phyloP scores from a whole-genome alignment of 64 coral and sea anemone genomes.

The Orbicella faveolata region DNA sequence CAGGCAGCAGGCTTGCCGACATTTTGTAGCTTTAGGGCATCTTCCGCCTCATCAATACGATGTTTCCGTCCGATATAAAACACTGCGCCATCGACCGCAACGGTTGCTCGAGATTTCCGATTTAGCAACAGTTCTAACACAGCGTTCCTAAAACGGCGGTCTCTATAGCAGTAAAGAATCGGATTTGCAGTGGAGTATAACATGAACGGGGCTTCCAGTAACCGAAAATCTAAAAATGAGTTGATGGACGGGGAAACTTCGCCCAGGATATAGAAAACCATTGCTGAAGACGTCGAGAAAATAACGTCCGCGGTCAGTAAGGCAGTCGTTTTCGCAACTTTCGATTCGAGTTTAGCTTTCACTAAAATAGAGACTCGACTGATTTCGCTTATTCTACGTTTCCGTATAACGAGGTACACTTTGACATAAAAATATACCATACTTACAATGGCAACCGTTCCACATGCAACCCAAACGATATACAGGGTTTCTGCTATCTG shows the following conservation, averaged over 20 bases:
- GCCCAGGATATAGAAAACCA: neutral
- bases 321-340: neutral
- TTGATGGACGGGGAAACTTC: neutral
- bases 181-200: neutral
- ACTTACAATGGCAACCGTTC: neutral
- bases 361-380: neutral
- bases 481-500: neutral
- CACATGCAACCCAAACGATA: neutral
- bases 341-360: neutral
- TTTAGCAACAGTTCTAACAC: neutral
- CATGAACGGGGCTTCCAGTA: neutral
- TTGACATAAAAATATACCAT: neutral
- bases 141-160: neutral
- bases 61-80: too few relatives aligned
- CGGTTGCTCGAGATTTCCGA: neutral
- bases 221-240: neutral
- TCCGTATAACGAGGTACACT: neutral
- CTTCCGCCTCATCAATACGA: too few relatives aligned
- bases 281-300: neutral
- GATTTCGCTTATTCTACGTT: neutral
- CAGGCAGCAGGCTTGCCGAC: too few relatives aligned
- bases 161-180: neutral
- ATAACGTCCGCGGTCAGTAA: neutral
- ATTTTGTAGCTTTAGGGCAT: too few relatives aligned
- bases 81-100: too few relatives aligned